Percentiles rank a stretch among this genome's conserved stretches.
Conservation (phyloP, 1,140 invertebrate species). For the Formica selysi region DNA sequence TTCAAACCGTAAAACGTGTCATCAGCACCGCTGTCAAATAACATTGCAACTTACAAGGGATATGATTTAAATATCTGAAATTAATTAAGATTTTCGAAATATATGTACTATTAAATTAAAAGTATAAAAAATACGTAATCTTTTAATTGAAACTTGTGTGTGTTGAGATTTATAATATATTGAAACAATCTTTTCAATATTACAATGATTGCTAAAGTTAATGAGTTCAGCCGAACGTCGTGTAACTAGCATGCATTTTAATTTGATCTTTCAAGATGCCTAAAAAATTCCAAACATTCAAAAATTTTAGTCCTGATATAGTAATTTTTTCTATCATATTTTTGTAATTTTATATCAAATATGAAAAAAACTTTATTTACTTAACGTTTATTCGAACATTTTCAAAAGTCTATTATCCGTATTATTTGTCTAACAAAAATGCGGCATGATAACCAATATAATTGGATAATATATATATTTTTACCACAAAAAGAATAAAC, state of each 20-base stretch:
- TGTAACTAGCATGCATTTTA: neutral
- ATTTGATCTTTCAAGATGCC: too few species aligned
- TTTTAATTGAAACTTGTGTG: neutral
- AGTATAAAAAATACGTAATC: neutral
- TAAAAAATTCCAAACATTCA: neutral
- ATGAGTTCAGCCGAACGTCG: neutral
- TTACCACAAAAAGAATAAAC: neutral
- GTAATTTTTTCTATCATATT: neutral
- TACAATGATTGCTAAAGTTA: neutral
- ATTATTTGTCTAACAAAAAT: neutral
- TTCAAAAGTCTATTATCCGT: neutral
- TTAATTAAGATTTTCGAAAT: conserved; percentile 64
- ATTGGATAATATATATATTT: neutral
- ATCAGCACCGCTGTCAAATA: conserved; percentile 66
- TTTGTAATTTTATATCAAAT: neutral
- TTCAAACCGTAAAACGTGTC: conserved; percentile 72
- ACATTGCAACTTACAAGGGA: conserved; percentile 64
- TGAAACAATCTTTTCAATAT: neutral
- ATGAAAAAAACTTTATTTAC: neutral
- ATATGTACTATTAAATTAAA: conserved; percentile 9
- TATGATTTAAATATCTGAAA: conserved; percentile 50
- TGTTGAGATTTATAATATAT: neutral
- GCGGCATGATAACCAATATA: neutral
- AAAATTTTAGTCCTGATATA: neutral
- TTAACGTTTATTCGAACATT: neutral